Base-by-base conservation (phyloP, 1,140 invertebrate genomes). In the Lucilia cuprina region DNA sequence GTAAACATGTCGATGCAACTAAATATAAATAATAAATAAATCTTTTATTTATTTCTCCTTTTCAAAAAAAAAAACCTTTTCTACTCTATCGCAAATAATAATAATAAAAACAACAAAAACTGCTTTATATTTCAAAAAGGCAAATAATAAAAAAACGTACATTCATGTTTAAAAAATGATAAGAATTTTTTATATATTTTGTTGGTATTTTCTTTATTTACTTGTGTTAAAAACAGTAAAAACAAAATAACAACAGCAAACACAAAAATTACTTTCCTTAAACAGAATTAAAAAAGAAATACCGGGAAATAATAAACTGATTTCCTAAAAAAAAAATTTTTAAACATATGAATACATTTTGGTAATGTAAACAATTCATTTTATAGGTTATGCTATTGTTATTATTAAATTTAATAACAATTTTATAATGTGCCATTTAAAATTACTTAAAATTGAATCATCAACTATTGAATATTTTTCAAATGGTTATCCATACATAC, bases 371-470 rank as follows among this genome's bases (percentile, higher is more conserved):
- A 70, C 65, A 70, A 70, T 70, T 8, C 7, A 70, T 21, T 70
- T 70, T 70, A 19, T 70, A 21, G 19, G 65, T 70, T 21, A 70
- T 41, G 3, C 35, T 41, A 41, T 41, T 41, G 35, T 41, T 41
- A 41, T 41, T 3, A 41, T 41, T 41, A 41, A 41, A 41, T 41
- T 41, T 41, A 55, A 55, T n/a, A n/a, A n/a, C n/a, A 14, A 55
- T 14, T 55, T 5, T 55, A 55, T 55, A 65, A 19, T n/a, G 17
- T 8, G 19, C 17, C 60, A 65, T n/a, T n/a, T n/a, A n/a, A n/a
- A n/a, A n/a, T n/a, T n/a, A n/a, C 17, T 65, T 65, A 19, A 65
- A 65, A 41, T n/a, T 77, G 30, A 77, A 77, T 77, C 74, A 41
- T 19, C 75, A 47, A 9, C 74, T 8, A 25, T 4, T 25, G 34